Evolutionary conservation across 2,797 vertebrate genomes (phyloP).

Genomic region (Hydrophis major): DNA sequence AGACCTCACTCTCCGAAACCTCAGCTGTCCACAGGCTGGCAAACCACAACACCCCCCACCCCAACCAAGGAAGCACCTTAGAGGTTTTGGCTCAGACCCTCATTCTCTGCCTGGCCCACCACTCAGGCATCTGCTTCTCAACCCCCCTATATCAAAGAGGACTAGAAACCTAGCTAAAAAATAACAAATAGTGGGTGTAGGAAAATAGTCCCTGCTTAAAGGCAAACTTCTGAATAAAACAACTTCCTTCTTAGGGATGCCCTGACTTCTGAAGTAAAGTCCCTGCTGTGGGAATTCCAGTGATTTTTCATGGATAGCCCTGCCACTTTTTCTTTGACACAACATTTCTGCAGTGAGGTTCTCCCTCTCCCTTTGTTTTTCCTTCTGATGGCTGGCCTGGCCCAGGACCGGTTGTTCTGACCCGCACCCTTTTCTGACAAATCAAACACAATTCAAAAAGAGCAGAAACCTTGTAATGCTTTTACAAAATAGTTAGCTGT

Average conservation of each 20-base stretch:
- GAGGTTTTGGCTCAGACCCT: neutral
- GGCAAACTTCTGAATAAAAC: neutral
- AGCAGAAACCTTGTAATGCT: no score
- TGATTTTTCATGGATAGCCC: neutral
- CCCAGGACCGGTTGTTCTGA: neutral
- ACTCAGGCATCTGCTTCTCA: neutral
- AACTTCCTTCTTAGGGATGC: neutral
- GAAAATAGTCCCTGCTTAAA: neutral
- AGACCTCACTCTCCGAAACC: no score
- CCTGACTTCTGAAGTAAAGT: neutral
- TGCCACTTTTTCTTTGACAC: neutral
- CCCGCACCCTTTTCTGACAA: no score
- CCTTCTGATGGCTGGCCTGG: neutral
- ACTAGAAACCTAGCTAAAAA: neutral
- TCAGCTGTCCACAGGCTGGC: no score
- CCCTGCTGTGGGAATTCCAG: neutral
- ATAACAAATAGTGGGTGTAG: neutral
- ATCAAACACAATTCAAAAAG: no score
- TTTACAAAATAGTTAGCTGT: no score
- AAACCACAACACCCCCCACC: no score
- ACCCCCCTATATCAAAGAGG: neutral
- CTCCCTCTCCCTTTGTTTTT: neutral
- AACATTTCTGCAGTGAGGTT: neutral
- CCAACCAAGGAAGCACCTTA: neutral
- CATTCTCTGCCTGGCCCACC: neutral